Conservation (phyloP, 2,797 vertebrate species). For the Buphagus erythrorhynchus region DNA sequence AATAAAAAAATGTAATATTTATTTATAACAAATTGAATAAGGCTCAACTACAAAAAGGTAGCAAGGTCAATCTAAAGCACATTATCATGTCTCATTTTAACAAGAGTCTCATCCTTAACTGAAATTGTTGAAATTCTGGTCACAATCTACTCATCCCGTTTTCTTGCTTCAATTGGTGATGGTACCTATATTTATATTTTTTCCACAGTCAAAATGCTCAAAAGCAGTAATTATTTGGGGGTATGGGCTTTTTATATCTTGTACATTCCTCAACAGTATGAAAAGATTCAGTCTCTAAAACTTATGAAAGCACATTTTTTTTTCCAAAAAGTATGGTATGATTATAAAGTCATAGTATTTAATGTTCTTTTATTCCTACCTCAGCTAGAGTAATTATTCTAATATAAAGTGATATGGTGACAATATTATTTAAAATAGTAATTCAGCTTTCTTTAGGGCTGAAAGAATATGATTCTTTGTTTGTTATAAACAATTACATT, state of each 20-base stretch:
- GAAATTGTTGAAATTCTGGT: neutral
- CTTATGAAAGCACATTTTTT: neutral
- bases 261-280: neutral
- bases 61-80: neutral
- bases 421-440: neutral
- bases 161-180: neutral
- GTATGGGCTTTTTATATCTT: neutral
- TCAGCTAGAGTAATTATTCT: neutral
- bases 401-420: neutral
- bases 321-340: neutral
- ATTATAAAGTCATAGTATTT: neutral
- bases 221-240: neutral
- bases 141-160: neutral
- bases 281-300: constrained; percentile 15
- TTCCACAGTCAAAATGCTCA: neutral
- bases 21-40: neutral
- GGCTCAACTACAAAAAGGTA: neutral
- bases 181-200: neutral
- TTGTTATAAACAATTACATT: constrained; percentile 13
- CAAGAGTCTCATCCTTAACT: neutral
- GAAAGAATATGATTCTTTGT: neutral
- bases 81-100: neutral
- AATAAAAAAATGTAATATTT: neutral
- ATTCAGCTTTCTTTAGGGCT: neutral
- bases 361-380: neutral